Conservation (phyloP, 2,797 vertebrate genomes). For the Microctenopoma lineatum region DNA sequence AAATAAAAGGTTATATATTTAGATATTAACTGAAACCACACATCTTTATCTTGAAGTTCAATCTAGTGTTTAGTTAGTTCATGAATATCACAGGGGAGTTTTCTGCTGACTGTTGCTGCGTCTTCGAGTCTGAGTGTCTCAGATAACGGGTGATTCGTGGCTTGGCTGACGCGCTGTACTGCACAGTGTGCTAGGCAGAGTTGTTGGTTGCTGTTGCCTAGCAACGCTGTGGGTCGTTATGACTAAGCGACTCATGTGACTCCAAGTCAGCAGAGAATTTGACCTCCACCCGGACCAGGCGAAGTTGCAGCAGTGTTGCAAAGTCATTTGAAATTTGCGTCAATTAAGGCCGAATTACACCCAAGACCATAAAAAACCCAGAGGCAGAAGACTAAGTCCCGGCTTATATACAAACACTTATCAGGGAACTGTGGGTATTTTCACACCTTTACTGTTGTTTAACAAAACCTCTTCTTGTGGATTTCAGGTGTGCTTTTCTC, state of each 20-base stretch:
- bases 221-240: slow-evolving; percentile 60
- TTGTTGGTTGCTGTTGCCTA: slow-evolving; percentile 52
- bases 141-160: slow-evolving; percentile 1
- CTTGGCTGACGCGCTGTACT: not conserved
- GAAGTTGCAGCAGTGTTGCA: slow-evolving; percentile 30
- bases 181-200: slow-evolving; percentile 1
- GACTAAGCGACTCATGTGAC: slow-evolving; percentile 65
- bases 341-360: not conserved
- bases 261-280: slow-evolving; percentile 60
- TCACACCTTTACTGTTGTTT: fast-evolving
- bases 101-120: not conserved
- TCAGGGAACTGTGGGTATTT: not conserved
- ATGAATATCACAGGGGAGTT: not conserved
- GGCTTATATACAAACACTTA: not conserved
- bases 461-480: not conserved
- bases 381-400: not conserved
- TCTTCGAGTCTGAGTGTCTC: not conserved
- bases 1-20: too few relatives aligned
- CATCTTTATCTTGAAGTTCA: too few relatives aligned
- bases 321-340: not conserved
- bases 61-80: too few relatives aligned
- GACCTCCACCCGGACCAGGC: not conserved
- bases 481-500: slow-evolving; percentile 82
- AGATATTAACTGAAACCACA: too few relatives aligned
- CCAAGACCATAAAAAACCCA: not conserved